These are phyloP conservation scores for Narcine bancroftii DNA, from an alignment of 2,113 vertebrate species.

Conservation along the genomic window DNA sequence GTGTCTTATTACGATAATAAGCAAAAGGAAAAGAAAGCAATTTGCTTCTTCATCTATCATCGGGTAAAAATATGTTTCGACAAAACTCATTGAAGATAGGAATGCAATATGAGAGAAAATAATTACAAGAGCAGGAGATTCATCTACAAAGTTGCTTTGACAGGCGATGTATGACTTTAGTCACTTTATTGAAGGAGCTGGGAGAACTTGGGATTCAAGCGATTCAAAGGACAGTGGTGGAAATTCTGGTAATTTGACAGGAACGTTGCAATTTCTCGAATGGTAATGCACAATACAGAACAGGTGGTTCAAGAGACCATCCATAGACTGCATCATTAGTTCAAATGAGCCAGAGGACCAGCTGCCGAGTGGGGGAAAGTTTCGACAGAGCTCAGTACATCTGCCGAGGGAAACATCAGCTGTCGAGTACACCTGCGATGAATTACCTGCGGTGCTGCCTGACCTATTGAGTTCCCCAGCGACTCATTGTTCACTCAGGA, in stretches of 20 bases:
- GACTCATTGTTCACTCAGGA: too few species aligned
- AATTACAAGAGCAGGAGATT: not conserved
- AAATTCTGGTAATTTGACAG: not conserved
- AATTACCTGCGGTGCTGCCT: too few species aligned
- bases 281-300: too few species aligned
- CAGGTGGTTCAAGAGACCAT: not conserved
- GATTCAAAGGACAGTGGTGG: not conserved
- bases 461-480: too few species aligned
- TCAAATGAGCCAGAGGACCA: not conserved
- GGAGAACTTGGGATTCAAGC: not conserved
- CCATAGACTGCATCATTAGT: not conserved
- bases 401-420: not conserved
- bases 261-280: not conserved
- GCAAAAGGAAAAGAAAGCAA: not conserved
- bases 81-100: slow-evolving; percentile 4
- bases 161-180: not conserved
- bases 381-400: not conserved
- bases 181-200: not conserved
- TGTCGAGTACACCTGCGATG: too few species aligned
- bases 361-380: not conserved
- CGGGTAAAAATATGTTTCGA: not conserved
- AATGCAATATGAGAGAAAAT: not conserved
- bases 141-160: not conserved
- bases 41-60: slow-evolving; percentile 22
- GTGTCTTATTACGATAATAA: slow-evolving; percentile 19